Evolutionary conservation across 2,888 invertebrate species (phyloP).

Genomic region (Phragmatobia fuliginosa): DNA sequence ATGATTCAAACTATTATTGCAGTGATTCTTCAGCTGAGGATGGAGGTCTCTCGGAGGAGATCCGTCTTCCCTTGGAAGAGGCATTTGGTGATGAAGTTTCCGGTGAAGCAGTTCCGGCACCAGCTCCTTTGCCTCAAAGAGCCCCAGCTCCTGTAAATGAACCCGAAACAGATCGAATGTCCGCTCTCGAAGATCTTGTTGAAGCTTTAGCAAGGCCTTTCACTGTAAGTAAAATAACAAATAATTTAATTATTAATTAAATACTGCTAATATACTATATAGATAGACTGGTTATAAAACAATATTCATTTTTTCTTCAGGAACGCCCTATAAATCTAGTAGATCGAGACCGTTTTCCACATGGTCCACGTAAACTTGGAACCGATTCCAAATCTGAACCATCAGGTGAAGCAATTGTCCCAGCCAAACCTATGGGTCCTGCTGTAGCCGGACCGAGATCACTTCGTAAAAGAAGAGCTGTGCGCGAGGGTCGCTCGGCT

Average conservation of each 20-base stretch:
- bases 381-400: constrained; percentile 74
- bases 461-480: constrained; percentile 87
- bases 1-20: constrained; percentile 20
- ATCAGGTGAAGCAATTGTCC: constrained; percentile 77
- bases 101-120: constrained; percentile 77
- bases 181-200: constrained; percentile 78
- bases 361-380: constrained; percentile 91
- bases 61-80: constrained; percentile 75
- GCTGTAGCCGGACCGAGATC: constrained; percentile 85
- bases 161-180: constrained; percentile 71
- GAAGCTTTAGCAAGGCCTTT: constrained; percentile 81
- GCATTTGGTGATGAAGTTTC: constrained; percentile 80
- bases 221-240: constrained; percentile 79
- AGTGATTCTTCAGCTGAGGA: constrained; percentile 80
- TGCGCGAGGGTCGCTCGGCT: constrained; percentile 92
- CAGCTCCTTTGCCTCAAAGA: constrained; percentile 74
- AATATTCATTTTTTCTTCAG: constrained; percentile 56
- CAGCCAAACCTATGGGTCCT: constrained; percentile 82
- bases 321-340: constrained; percentile 84
- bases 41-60: constrained; percentile 68
- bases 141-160: constrained; percentile 75
- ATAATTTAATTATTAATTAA: background rate
- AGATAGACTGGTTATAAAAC: background rate
- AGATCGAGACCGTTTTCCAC: constrained; percentile 91
- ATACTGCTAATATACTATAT: too few species aligned